phyloP scores from a whole-genome alignment of 2,888 invertebrate genomes.

The Melitaea athalia region DNA sequence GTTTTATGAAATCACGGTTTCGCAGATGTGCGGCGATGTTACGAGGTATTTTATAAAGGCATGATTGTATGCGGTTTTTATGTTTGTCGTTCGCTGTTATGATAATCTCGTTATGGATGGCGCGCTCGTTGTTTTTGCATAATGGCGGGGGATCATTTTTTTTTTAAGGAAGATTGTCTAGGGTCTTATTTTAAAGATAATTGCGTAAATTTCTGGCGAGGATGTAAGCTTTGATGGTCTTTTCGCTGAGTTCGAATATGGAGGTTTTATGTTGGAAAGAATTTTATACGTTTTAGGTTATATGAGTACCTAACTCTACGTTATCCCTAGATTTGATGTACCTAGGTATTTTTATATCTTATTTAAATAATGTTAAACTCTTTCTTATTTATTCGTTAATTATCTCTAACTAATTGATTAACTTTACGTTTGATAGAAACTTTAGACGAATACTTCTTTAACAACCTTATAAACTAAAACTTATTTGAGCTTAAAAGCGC shows the following conservation, averaged over 20 bases:
- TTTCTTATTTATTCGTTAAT: too few relatives aligned
- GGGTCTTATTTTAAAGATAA: conserved; percentile 41
- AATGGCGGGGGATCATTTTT: conserved; percentile 54
- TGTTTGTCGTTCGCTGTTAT: conserved; percentile 65
- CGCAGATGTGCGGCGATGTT: conserved; percentile 53
- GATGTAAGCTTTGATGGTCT: background rate
- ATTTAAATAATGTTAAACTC: too few relatives aligned
- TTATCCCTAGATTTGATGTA: too few relatives aligned
- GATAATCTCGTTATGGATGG: conserved; percentile 74
- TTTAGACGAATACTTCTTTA: too few relatives aligned
- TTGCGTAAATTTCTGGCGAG: conserved; percentile 26
- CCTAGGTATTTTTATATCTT: too few relatives aligned
- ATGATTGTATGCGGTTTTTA: conserved; percentile 65
- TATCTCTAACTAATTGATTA: too few relatives aligned
- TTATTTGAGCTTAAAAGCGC: too few relatives aligned
- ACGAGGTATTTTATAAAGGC: conserved; percentile 66
- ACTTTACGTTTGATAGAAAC: too few relatives aligned
- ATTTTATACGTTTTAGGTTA: too few relatives aligned
- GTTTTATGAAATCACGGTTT: conserved; percentile 61
- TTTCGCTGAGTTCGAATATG: background rate
- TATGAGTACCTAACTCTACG: too few relatives aligned
- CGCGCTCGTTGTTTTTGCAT: conserved; percentile 68
- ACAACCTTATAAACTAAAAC: too few relatives aligned
- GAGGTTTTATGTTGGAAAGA: background rate
- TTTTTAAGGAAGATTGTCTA: conserved; percentile 33